A percentile compares a stretch with the other conserved stretches of the same genome.
Conservation (phyloP, 1,140 invertebrate species). For the Calephelis nemesis region DNA sequence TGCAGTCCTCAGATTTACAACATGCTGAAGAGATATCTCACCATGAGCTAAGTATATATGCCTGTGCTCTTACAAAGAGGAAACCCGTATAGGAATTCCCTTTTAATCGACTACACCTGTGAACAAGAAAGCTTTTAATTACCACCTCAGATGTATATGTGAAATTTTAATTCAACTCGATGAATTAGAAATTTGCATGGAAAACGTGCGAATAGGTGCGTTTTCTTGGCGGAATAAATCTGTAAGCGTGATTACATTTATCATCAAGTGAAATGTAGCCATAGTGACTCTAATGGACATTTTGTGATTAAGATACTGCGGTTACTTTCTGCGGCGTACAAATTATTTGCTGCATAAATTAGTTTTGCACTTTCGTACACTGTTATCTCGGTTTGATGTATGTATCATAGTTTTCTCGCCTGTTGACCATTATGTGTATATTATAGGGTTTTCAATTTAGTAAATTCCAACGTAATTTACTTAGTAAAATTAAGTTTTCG, state of each 20-base stretch:
- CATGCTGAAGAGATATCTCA: too few relatives aligned
- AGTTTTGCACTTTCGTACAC: neutral
- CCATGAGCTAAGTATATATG: too few relatives aligned
- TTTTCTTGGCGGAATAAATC: constrained; percentile 39
- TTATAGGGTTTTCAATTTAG: too few relatives aligned
- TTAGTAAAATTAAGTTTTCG: too few relatives aligned
- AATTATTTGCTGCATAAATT: constrained; percentile 28
- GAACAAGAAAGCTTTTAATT: neutral
- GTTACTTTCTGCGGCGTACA: constrained; percentile 32
- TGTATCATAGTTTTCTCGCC: neutral
- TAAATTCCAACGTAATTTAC: too few relatives aligned
- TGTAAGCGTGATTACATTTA: constrained; percentile 37
- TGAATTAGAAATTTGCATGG: constrained; percentile 45
- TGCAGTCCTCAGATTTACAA: too few relatives aligned
- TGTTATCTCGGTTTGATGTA: neutral
- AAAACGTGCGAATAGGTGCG: constrained; percentile 42
- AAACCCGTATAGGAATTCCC: too few relatives aligned
- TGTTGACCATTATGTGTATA: too few relatives aligned
- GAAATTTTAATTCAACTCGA: constrained; percentile 40
- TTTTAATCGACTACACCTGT: neutral
- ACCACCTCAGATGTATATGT: neutral
- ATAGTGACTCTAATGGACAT: constrained; percentile 32
- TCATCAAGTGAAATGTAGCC: constrained; percentile 41
- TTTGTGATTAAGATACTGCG: constrained; percentile 30
- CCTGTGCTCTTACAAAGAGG: too few relatives aligned